phyloP scores from a whole-genome alignment of 2,113 vertebrate species.

The Microcebus ravelobensis region DNA sequence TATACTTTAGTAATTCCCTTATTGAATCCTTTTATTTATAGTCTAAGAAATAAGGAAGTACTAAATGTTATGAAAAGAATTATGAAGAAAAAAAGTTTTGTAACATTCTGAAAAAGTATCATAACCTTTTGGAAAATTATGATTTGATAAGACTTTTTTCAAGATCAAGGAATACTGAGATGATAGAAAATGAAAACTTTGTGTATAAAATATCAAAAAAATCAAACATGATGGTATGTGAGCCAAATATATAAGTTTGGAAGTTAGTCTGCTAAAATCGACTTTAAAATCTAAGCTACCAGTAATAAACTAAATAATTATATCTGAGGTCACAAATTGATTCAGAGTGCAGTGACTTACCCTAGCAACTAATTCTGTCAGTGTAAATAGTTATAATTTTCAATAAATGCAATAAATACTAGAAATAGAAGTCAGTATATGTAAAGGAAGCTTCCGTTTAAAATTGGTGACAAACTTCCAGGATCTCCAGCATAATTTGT shows the following conservation, averaged over 20 bases:
- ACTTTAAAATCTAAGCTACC: neutral
- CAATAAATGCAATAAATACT: neutral
- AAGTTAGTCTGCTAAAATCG: neutral
- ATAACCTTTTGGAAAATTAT: fast-evolving
- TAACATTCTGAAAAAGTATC: neutral
- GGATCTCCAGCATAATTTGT: neutral
- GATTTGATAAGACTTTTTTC: neutral
- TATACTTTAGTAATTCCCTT: constrained; percentile 63
- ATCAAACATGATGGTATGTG: neutral
- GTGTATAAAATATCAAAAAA: too few relatives aligned
- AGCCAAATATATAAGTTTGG: neutral
- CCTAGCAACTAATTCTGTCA: neutral
- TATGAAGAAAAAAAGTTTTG: neutral
- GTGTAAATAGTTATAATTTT: neutral
- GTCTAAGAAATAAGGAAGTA: constrained; percentile 72
- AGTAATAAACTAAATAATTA: neutral
- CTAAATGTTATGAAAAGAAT: constrained; percentile 35
- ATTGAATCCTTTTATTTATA: constrained; percentile 74
- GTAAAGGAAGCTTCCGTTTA: neutral
- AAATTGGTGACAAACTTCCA: neutral
- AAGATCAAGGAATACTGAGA: neutral
- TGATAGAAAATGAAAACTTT: neutral
- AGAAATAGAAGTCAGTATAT: neutral
- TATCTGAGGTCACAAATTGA: neutral
- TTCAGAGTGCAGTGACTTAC: neutral